phyloP scores from a whole-genome alignment of 2,888 invertebrate species.

The Colletes collaris region DNA sequence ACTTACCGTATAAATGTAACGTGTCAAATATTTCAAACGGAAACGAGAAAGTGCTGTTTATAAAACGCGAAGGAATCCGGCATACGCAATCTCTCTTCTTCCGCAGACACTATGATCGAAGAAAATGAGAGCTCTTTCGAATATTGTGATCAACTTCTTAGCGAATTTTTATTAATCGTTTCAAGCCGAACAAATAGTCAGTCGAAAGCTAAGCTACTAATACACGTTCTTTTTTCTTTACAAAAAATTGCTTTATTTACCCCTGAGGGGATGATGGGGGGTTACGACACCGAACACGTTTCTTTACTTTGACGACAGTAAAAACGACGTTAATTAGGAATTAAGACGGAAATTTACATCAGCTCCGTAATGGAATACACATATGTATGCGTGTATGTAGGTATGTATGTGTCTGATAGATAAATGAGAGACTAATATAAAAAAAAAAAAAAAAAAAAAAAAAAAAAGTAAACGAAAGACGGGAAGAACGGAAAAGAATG shows the following conservation, averaged over 20 bases:
- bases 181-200: constrained; percentile 12
- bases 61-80: constrained; percentile 40
- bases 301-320: constrained; percentile 18
- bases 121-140: background rate
- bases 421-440: background rate
- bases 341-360: constrained; percentile 32
- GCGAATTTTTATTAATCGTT: constrained; percentile 30
- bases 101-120: background rate
- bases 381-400: constrained; percentile 18
- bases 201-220: constrained; percentile 1
- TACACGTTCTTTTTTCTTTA: background rate
- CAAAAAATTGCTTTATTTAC: background rate
- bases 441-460: constrained; percentile 5
- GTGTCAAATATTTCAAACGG: constrained; percentile 24
- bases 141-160: constrained; percentile 18
- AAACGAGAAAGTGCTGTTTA: constrained; percentile 27
- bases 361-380: constrained; percentile 8
- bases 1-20: constrained; percentile 51
- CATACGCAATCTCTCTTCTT: constrained; percentile 5
- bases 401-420: constrained; percentile 14
- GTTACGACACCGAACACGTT: constrained; percentile 8
- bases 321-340: constrained; percentile 17
- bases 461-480: background rate
- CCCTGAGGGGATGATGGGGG: background rate
- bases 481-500: constrained; percentile 28